Conservation (phyloP, 2,113 vertebrate species). For the Lepisosteus osseus region DNA sequence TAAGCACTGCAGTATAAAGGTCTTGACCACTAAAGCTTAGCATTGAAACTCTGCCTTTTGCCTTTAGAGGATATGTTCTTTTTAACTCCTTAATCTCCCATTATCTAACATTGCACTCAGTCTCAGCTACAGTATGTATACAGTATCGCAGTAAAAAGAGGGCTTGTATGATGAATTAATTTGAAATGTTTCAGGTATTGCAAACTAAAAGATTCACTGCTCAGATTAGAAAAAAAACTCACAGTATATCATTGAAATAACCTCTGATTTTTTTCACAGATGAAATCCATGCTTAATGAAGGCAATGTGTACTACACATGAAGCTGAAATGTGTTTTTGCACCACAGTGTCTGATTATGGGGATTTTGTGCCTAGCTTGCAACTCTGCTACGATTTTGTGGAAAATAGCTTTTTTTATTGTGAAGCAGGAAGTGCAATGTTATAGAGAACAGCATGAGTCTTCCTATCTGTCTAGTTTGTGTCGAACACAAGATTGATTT, state of each 20-base stretch:
- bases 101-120: no score
- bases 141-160: not conserved
- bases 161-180: conserved; percentile 28
- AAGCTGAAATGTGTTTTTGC: conserved; percentile 45
- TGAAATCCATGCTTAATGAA: conserved; percentile 47
- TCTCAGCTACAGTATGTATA: no score
- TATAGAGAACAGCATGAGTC: conserved; percentile 44
- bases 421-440: conserved; percentile 51
- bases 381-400: conserved; percentile 44
- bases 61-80: no score
- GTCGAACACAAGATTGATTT: conserved; percentile 60
- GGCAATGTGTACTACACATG: conserved; percentile 39
- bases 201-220: conserved; percentile 19
- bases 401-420: conserved; percentile 48
- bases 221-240: conserved; percentile 22
- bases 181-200: conserved; percentile 37
- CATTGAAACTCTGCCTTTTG: no score
- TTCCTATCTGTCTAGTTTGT: conserved; percentile 40
- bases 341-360: conserved; percentile 21
- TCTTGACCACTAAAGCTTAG: no score
- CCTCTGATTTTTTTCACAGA: conserved; percentile 44
- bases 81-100: no score
- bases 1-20: no score
- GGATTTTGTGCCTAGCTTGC: conserved; percentile 25
- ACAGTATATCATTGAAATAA: conserved; percentile 32